phyloP scores from a whole-genome alignment of 1,140 invertebrate species.

The Tetraneura akinire region DNA sequence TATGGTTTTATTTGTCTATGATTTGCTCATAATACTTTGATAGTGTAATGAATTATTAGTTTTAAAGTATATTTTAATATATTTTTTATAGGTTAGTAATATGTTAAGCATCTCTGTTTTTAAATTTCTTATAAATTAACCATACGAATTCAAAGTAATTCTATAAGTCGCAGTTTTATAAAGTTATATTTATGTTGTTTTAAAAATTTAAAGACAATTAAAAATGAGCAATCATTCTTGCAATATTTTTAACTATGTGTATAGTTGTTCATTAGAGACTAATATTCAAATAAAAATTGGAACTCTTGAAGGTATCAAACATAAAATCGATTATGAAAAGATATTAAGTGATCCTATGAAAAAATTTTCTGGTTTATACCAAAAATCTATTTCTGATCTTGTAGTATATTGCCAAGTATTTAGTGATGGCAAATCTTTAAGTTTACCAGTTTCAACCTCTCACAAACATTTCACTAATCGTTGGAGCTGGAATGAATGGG shows the following conservation, averaged over 20 bases:
- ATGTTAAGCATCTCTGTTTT: too few species aligned
- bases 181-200: background rate
- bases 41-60: too few species aligned
- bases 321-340: slow-evolving; percentile 84
- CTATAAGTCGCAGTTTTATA: background rate
- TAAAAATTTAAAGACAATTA: background rate
- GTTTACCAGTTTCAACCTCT: slow-evolving; percentile 85
- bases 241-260: slow-evolving; percentile 76
- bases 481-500: slow-evolving; percentile 99
- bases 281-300: slow-evolving; percentile 93
- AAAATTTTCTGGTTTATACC: slow-evolving; percentile 86
- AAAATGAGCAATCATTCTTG: slow-evolving; percentile 6
- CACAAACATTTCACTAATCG: slow-evolving; percentile 91
- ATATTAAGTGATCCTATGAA: slow-evolving; percentile 84
- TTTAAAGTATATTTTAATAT: too few species aligned
- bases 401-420: slow-evolving; percentile 86
- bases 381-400: slow-evolving; percentile 79
- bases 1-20: too few species aligned
- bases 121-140: too few species aligned
- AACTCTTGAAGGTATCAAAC: slow-evolving; percentile 87
- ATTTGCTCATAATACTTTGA: too few species aligned
- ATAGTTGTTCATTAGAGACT: slow-evolving; percentile 85
- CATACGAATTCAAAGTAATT: too few species aligned
- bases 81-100: too few species aligned
- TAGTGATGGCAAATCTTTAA: slow-evolving; percentile 79